Base-by-base conservation (phyloP, 2,797 vertebrate species). In the Ctenochaetus hawaiiensis region DNA sequence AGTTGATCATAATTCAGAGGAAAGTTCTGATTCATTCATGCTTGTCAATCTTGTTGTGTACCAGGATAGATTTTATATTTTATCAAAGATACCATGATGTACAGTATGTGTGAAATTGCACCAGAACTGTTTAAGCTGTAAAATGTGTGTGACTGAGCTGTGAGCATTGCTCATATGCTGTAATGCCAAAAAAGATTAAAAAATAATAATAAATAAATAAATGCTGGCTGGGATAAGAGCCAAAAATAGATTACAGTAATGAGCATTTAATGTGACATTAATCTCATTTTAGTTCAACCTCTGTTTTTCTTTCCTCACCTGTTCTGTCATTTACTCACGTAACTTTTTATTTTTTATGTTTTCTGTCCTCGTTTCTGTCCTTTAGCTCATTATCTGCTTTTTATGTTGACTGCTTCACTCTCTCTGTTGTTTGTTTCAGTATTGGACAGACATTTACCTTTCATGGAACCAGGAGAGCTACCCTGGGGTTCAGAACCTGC, bases 371-470 rank as follows among this genome's bases (percentile, higher is more conserved):
- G 20, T 16, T 18, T 39, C 30, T 41, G 39, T 12, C 39, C 39
- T 12, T 41, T 41, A 12, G 39, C 39, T 11, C 8, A 41, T 12
- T 41, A 0, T 10, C 53, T 77, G n/a, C 1, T 30, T 64, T 17
- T 16, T 44, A 22, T 43, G 0, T 39, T 0, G 11, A 17, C 14
- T 58, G 10, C 5, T 60, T 41, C 1, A 45, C 20, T 34, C 8
- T 48, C 30, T 58, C 8, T 71, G 0, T 59, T 16, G 3, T 78
- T 75, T 84, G 1, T 57, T 67, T n/a, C 84, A 97, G 96, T 90
- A 86, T 56, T 98, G 97, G 97, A 94, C 94, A 61, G 97, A 98
- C 48, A 69, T 93, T 67, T 97, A 98, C 87, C 93, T 98, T 53
- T 94, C 93, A 44, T 98, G 96, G 97, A 96, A 97, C 86, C 94